These are phyloP conservation scores for Odontocolon sp. DNA, from an alignment of 2,888 invertebrate genomes.

Conservation along the genomic window DNA sequence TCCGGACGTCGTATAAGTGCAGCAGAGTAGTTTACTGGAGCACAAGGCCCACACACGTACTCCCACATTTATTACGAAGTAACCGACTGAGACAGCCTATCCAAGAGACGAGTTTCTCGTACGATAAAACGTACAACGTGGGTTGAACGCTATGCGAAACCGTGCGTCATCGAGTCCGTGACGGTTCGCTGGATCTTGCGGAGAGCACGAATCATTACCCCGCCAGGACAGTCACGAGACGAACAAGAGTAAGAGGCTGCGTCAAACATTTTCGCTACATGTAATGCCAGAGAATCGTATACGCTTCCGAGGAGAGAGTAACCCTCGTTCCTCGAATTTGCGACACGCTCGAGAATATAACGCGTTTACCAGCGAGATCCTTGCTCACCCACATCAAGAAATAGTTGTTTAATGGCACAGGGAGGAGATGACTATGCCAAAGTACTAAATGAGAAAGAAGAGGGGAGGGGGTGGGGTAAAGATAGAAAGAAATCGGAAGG, in stretches of 20 bases:
- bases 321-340: slow-evolving; percentile 51
- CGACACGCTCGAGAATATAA: slow-evolving; percentile 45
- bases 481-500: slow-evolving; percentile 40
- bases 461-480: slow-evolving; percentile 1
- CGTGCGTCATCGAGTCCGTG: slow-evolving; percentile 59
- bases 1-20: slow-evolving; percentile 25
- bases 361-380: slow-evolving; percentile 27
- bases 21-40: slow-evolving; percentile 18
- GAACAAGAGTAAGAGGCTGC: not conserved
- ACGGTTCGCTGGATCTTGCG: slow-evolving; percentile 46
- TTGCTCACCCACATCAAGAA: slow-evolving; percentile 45
- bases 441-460: slow-evolving; percentile 42
- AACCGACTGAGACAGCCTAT: slow-evolving; percentile 29
- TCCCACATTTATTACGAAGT: slow-evolving; percentile 25
- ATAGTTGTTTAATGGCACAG: slow-evolving; percentile 58
- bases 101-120: slow-evolving; percentile 47
- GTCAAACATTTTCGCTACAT: not conserved
- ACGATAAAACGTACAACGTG: slow-evolving; percentile 21
- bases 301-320: slow-evolving; percentile 11
- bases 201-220: slow-evolving; percentile 53
- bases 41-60: slow-evolving; percentile 9
- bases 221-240: slow-evolving; percentile 3
- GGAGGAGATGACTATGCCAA: slow-evolving; percentile 48
- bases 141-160: slow-evolving; percentile 38
- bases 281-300: not conserved